Evolutionary conservation across 2,797 vertebrate species (phyloP).

Genomic region (Enteromius viviparus): DNA sequence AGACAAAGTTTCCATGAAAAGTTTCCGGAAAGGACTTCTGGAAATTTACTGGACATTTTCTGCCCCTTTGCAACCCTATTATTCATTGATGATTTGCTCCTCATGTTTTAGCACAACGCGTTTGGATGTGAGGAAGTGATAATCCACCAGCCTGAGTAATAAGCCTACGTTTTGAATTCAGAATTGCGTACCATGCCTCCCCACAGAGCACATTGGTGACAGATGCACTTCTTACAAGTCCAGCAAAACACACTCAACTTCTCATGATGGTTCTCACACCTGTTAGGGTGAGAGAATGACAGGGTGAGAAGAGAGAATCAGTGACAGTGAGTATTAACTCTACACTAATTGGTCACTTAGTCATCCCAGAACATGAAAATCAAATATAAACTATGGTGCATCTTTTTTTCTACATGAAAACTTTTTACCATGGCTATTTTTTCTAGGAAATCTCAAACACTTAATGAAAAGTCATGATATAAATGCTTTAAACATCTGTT

Average conservation of each 20-base stretch:
- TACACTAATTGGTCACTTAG: slow-evolving; percentile 12
- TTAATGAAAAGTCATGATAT: neutral
- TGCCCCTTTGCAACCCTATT: neutral
- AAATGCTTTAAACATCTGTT: neutral
- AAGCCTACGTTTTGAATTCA: neutral
- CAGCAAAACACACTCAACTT: slow-evolving; percentile 99
- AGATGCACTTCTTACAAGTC: slow-evolving; percentile 99
- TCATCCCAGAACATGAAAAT: neutral
- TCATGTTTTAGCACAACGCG: neutral
- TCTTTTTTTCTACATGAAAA: neutral
- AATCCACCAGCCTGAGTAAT: neutral
- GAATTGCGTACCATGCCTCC: slow-evolving; percentile 91
- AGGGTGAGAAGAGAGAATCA: neutral
- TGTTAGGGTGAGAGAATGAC: slow-evolving; percentile 61
- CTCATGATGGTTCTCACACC: slow-evolving; percentile 98
- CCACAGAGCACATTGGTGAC: slow-evolving; percentile 98
- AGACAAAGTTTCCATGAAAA: too few species aligned
- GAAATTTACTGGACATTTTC: too few species aligned
- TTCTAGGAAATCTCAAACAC: neutral
- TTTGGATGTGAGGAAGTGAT: slow-evolving; percentile 50
- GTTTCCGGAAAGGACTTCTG: too few species aligned
- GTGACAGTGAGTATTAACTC: neutral
- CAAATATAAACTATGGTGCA: neutral
- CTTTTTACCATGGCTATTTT: neutral
- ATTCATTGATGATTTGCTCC: slow-evolving; percentile 3